Percentiles rank a stretch among this genome's conserved stretches.
Evolutionary conservation across 2,797 vertebrate species (phyloP).

Genomic region (Aeoliscus strigatus): DNA sequence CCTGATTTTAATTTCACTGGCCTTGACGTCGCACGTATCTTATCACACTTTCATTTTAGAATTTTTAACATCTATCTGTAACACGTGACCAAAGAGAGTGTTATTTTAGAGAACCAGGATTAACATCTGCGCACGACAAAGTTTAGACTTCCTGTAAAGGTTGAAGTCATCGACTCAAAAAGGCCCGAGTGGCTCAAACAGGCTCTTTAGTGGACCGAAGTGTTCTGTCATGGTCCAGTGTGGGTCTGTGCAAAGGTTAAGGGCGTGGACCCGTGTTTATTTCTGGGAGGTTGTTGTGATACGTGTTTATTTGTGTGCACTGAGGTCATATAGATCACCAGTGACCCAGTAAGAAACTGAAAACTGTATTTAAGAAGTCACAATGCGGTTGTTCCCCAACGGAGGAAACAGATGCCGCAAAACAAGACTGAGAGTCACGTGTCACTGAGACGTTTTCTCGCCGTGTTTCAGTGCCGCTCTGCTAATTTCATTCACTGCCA

Average conservation of each 20-base stretch:
- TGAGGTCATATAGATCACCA: constrained; percentile 23
- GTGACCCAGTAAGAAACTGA: constrained; percentile 35
- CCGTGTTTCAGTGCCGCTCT: constrained; percentile 1
- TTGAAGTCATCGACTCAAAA: constrained; percentile 53
- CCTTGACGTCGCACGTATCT: constrained; percentile 10
- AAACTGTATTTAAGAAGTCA: no score
- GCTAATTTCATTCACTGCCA: constrained; percentile 22
- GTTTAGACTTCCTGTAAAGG: constrained; percentile 49
- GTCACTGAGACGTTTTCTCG: no score
- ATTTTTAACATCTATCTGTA: constrained; percentile 2
- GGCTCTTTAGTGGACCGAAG: constrained; percentile 29
- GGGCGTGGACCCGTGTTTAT: constrained; percentile 43
- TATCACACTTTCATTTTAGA: constrained; percentile 16
- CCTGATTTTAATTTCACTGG: neutral
- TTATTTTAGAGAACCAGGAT: no score
- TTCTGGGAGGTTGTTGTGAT: constrained; percentile 18
- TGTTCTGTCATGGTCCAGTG: constrained; percentile 21
- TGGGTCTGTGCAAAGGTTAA: constrained; percentile 16
- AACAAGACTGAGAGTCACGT: constrained; percentile 49
- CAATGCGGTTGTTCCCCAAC: no score
- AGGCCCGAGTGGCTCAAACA: constrained; percentile 46
- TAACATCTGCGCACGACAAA: constrained; percentile 7
- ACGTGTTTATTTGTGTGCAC: constrained; percentile 1
- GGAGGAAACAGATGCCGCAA: constrained; percentile 72
- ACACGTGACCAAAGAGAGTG: neutral